A percentile compares a stretch with the other conserved stretches of the same genome.
Conservation (phyloP, 2,888 invertebrate species). For the Dolomedes plantarius region DNA sequence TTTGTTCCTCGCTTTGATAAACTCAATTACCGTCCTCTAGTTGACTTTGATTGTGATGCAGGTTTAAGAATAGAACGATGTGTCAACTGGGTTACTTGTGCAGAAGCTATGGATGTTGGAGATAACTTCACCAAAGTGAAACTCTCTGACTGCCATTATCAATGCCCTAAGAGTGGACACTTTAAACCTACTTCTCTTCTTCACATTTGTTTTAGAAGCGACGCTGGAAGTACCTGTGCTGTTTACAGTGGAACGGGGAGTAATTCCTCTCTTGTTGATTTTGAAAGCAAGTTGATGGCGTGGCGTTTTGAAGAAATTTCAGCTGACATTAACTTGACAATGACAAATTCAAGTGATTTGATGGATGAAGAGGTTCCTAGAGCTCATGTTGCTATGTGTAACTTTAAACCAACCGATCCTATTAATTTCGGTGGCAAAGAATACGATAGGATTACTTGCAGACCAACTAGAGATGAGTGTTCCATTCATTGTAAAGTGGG, state of each 20-base stretch:
- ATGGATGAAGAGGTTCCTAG: constrained; percentile 48
- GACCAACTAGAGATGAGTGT: constrained; percentile 60
- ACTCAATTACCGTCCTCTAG: constrained; percentile 66
- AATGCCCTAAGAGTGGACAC: constrained; percentile 62
- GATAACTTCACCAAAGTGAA: constrained; percentile 69
- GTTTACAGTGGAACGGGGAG: constrained; percentile 53
- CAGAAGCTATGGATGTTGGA: constrained; percentile 34
- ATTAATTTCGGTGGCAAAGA: constrained; percentile 66
- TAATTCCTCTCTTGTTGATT: constrained; percentile 63
- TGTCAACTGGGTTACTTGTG: constrained; percentile 72
- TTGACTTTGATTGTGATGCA: constrained; percentile 73
- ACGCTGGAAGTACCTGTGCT: constrained; percentile 60
- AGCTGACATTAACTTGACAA: constrained; percentile 9
- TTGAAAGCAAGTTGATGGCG: constrained; percentile 71
- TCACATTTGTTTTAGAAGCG: constrained; percentile 71
- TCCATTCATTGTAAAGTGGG: constrained; percentile 64
- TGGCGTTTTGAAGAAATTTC: constrained; percentile 71
- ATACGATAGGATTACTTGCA: constrained; percentile 69
- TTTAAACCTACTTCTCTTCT: constrained; percentile 68
- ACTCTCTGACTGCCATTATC: constrained; percentile 72
- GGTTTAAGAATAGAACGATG: constrained; percentile 73
- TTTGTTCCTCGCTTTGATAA: constrained; percentile 75
- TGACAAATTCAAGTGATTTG: background rate
- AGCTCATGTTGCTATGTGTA: constrained; percentile 67
- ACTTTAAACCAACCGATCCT: constrained; percentile 68